Base-by-base conservation (phyloP, 2,888 invertebrate genomes). In the Hermaeophaga mercurialis region DNA sequence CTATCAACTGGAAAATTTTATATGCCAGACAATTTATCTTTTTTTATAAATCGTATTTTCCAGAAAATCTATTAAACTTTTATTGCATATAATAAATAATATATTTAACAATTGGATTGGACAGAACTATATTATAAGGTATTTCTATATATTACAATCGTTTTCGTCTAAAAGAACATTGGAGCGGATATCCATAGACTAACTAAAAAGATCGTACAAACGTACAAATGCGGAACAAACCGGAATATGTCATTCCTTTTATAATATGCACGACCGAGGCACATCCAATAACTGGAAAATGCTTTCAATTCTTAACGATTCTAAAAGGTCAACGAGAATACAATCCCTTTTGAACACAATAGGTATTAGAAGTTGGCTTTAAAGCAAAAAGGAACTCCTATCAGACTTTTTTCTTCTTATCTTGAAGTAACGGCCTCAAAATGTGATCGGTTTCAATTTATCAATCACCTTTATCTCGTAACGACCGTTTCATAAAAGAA, bases 381-480 rank as follows among this genome's bases (percentile, higher is more conserved):
- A 47, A 34, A 43, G 34, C 38, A 31, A 12, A 36, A 36, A 36
- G 36, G 43, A 43, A 24, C 43, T 17, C 14, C 17, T 12, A 38
- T 38, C 26, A 17, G 24, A 15, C 33, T 39, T 50, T 38, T 43
- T 43, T 26, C 12, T 43, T 9, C 43, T 43, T 50, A 50, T 43
- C 50, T 50, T 15, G 18, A 41, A 50, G 50, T 50, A 26, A 6
- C 22, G 41, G 31, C 33, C 34, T 50, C 11, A 33, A 50, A 50
- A 50, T 50, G 33, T 24, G 22, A 50, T 50, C 43, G 38, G 15
- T 43, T 50, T 50, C 41, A 33, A 50, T 50, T 41, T 22, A 50
- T 50, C 41, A 33, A 50, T 50, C 43, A 24, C 33, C 43, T 50
- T 50, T 43, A 50, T 50, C 41, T 50, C 18, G 22, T 50, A 50